Evolutionary conservation across 2,888 invertebrate genomes (phyloP), one percentile per base, ranked within the genome.

Genomic region (Trachelus troglodyta): DNA sequence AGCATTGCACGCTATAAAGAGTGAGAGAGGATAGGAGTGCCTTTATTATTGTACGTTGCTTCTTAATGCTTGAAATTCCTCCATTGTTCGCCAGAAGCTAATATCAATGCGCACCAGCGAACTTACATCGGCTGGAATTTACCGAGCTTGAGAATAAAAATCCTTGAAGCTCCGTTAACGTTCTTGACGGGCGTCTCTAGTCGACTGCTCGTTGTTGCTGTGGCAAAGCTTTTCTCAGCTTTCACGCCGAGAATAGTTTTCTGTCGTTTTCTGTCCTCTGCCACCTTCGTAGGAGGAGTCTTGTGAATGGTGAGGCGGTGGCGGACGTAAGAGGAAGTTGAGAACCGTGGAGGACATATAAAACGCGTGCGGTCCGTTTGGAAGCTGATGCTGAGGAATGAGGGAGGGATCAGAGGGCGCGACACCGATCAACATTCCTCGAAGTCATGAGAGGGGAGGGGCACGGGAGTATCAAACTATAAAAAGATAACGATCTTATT

Each of bases 191-290:
- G 56, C 23, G 56, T 56, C 56, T 56, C 56, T 56, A 56, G 56
- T 23, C 23, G 56, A 56, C 56, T 56, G 23, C 23, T 56, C 56
- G 56, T 56, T 56, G 23, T 23, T 56, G 23, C 56, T 23, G 56
- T 23, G 56, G 56, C 56, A 23, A 56, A 56, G 56, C 56, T 56
- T 56, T 56, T 56, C 56, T 56, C 56, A 56, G 83, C 82, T 83
- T 83, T 82, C 76, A 80, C 81, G 81, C 84, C 86, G 80, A 85
- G 85, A 87, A 87, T 87, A 87, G 86, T 86, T 79, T 77, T 79
- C 80, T 76, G 81, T 56, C 56, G 56, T 56, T 56, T 56, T 56
- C 56, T 56, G 56, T 56, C 56, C 56, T 56, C 56, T 56, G 56
- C 56, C 56, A 56, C 56, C 56, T 56, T 56, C 56, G 56, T 56